Conservation (phyloP, 2,888 invertebrate species). For the Tenthredo notha region DNA sequence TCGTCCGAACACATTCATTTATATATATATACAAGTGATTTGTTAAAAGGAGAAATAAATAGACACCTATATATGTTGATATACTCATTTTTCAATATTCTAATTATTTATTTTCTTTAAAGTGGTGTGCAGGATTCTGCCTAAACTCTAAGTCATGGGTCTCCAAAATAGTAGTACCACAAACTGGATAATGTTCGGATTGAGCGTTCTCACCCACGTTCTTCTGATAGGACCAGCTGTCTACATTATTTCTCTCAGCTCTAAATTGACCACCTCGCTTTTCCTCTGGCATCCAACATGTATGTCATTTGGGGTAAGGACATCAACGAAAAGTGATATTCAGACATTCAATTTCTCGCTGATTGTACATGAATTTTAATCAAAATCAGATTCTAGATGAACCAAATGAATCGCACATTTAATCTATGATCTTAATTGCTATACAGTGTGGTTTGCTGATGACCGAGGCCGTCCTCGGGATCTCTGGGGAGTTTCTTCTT, state of each 20-base stretch:
- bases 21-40: not conserved
- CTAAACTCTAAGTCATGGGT: not conserved
- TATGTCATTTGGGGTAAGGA: constrained; percentile 73
- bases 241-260: constrained; percentile 70
- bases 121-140: not conserved
- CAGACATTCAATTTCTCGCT: not conserved
- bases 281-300: constrained; percentile 76
- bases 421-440: constrained; percentile 4
- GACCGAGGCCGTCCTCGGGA: constrained; percentile 70
- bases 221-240: constrained; percentile 71
- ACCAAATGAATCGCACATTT: not conserved
- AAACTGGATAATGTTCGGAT: not conserved
- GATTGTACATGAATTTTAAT: not conserved
- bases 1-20: not conserved
- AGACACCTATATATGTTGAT: not conserved
- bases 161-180: not conserved
- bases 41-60: not conserved
- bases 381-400: not conserved
- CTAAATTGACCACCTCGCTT: constrained; percentile 61
- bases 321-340: not conserved
- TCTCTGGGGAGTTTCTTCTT: constrained; percentile 73
- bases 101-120: not conserved
- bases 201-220: constrained; percentile 61
- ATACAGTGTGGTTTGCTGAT: constrained; percentile 69
- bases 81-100: not conserved